A percentile compares a stretch with the other conserved stretches of the same genome.
These are phyloP conservation scores for Xestia rhomboidea DNA, from an alignment of 2,888 invertebrate species.

Conservation along the genomic window DNA sequence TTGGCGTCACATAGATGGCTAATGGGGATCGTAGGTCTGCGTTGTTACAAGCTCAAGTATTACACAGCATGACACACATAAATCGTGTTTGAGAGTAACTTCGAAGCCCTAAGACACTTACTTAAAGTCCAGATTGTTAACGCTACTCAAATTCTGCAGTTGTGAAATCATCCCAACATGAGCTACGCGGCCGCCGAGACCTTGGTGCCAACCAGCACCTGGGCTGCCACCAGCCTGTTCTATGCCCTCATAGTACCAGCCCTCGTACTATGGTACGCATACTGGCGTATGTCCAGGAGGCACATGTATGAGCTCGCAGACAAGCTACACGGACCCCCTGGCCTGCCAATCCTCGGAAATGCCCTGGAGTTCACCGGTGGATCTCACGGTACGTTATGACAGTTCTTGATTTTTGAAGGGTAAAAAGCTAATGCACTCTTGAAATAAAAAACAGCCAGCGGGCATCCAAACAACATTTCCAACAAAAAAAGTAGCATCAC, in stretches of 20 bases:
- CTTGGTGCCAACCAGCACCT: constrained; percentile 84
- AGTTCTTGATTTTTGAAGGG: background rate
- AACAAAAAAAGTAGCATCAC: constrained; percentile 15
- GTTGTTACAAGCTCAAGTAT: background rate
- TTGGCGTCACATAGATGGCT: constrained; percentile 2
- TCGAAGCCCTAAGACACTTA: background rate
- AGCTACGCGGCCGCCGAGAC: constrained; percentile 85
- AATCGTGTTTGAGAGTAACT: background rate
- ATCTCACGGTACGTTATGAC: constrained; percentile 91
- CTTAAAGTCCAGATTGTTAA: background rate
- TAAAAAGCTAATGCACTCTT: background rate
- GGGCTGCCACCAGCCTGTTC: constrained; percentile 93
- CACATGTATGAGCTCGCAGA: constrained; percentile 93
- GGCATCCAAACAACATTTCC: constrained; percentile 1
- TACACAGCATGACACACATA: constrained; percentile 3
- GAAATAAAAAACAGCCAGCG: background rate
- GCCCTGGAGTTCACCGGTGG: constrained; percentile 94
- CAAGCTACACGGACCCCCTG: constrained; percentile 93
- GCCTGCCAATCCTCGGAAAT: constrained; percentile 94
- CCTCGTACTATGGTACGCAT: constrained; percentile 93
- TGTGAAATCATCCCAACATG: constrained; percentile 74
- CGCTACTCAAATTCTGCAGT: constrained; percentile 28
- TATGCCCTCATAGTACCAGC: constrained; percentile 94
- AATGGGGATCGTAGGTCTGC: background rate
- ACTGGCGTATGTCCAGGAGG: constrained; percentile 94